Conservation (phyloP, 35 echinoderm and acorn worm species). For the Heliocidaris tuberculata region DNA sequence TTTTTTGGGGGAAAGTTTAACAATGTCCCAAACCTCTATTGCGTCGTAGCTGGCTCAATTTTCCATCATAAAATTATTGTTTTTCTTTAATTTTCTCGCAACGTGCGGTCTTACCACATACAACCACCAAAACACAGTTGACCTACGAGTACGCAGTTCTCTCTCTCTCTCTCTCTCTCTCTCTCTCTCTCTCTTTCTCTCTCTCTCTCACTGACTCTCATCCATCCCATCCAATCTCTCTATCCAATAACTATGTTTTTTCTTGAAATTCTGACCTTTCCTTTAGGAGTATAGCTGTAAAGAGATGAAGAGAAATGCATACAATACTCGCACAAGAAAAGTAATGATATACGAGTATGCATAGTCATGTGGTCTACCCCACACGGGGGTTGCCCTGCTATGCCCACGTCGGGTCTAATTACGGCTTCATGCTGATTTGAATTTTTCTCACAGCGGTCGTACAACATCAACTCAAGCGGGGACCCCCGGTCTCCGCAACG, state of each 20-base stretch:
- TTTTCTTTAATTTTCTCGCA: slow-evolving; percentile 16
- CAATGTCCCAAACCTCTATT: background rate
- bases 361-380: slow-evolving; percentile 42
- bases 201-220: background rate
- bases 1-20: background rate
- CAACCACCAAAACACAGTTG: background rate
- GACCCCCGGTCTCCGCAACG: background rate
- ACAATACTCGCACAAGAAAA: background rate
- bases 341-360: background rate
- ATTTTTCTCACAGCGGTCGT: slow-evolving; percentile 32
- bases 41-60: slow-evolving; percentile 1
- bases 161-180: background rate
- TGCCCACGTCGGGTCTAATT: slow-evolving; percentile 50
- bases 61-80: slow-evolving; percentile 24
- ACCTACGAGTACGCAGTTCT: background rate
- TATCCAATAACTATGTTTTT: background rate
- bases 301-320: background rate
- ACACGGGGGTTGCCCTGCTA: slow-evolving; percentile 47
- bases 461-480: background rate
- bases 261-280: background rate
- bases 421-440: slow-evolving; percentile 45
- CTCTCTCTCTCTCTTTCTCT: background rate
- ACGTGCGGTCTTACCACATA: slow-evolving; percentile 26
- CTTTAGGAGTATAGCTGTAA: no score
- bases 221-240: background rate